Evolutionary conservation across 2,888 invertebrate species (phyloP).

Genomic region (Halocaridina rubra): DNA sequence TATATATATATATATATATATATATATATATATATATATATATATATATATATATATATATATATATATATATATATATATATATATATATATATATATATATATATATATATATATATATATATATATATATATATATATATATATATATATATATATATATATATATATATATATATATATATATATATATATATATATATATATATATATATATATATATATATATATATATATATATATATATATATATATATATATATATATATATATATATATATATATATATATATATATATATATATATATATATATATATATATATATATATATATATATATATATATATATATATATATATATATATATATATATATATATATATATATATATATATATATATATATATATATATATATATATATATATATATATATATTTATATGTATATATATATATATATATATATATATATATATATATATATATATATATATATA

Average conservation of each 20-base stretch:
- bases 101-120: neutral
- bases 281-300: conserved; percentile 10
- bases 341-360: neutral
- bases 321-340: conserved; percentile 5
- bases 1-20: neutral
- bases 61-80: neutral
- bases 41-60: neutral
- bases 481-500: neutral
- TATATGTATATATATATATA: neutral
- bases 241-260: conserved; percentile 10
- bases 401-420: neutral
- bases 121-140: too few relatives aligned
- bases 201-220: neutral
- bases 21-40: neutral
- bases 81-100: neutral
- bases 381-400: neutral
- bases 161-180: neutral
- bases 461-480: neutral
- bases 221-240: conserved; percentile 4
- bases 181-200: neutral
- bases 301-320: conserved; percentile 15
- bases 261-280: conserved; percentile 24
- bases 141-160: neutral
- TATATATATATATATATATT: neutral
- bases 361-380: neutral